Evolutionary conservation across 2,888 invertebrate genomes (phyloP).

Genomic region (Mesodorylaimus sp.): DNA sequence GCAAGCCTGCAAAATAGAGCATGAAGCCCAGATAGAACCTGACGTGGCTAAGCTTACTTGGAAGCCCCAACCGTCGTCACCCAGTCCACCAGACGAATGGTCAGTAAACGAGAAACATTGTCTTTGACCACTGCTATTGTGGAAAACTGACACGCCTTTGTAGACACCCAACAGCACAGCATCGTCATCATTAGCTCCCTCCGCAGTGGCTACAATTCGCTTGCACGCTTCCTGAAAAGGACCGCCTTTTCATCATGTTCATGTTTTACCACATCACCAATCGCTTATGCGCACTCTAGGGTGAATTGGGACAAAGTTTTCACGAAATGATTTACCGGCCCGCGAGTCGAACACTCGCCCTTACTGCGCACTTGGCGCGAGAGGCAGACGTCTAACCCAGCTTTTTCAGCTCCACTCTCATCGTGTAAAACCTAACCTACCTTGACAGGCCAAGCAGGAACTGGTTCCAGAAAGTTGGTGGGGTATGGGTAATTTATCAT

Average conservation of each 20-base stretch:
- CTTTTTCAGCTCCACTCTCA: too few relatives aligned
- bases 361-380: too few relatives aligned
- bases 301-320: too few relatives aligned
- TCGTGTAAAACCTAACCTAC: too few relatives aligned
- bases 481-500: constrained; percentile 91
- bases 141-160: constrained; percentile 51
- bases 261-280: too few relatives aligned
- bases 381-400: too few relatives aligned
- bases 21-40: background rate
- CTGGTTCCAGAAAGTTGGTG: constrained; percentile 49
- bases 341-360: too few relatives aligned
- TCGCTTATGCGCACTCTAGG: too few relatives aligned
- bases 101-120: constrained; percentile 49
- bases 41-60: constrained; percentile 43
- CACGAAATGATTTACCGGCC: too few relatives aligned
- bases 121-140: constrained; percentile 56
- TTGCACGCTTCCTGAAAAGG: too few relatives aligned
- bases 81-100: constrained; percentile 42
- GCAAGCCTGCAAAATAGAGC: constrained; percentile 46
- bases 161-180: constrained; percentile 45
- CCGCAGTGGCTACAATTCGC: background rate
- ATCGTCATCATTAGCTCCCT: constrained; percentile 18
- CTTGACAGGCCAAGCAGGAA: constrained; percentile 67
- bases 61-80: constrained; percentile 56
- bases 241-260: too few relatives aligned